phyloP scores from a whole-genome alignment of 1,140 invertebrate genomes.

The Pseudomyrmex pallidus region DNA sequence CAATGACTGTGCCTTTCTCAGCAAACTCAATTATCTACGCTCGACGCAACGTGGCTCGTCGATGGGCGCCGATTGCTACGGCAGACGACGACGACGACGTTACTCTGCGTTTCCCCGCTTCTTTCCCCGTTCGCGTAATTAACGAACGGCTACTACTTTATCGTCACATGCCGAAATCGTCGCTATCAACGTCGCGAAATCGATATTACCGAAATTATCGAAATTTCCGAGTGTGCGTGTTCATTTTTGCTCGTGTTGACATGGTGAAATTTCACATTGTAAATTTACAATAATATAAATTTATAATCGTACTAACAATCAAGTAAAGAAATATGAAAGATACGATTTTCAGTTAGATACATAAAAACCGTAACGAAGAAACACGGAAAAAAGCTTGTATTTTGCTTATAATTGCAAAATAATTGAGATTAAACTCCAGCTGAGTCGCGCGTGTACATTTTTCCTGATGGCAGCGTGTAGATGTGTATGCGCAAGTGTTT shows the following conservation, averaged over 20 bases:
- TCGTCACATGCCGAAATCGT: slow-evolving; percentile 49
- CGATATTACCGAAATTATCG: not conserved
- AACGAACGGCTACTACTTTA: slow-evolving; percentile 19
- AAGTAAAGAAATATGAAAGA: not conserved
- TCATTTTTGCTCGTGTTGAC: too few species aligned
- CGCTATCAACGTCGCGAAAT: slow-evolving; percentile 13
- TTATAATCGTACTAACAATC: not conserved
- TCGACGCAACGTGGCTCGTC: not conserved
- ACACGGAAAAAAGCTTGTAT: not conserved
- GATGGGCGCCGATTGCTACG: slow-evolving; percentile 2
- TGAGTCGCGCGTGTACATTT: not conserved
- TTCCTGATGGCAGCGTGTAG: slow-evolving; percentile 11
- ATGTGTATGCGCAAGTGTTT: not conserved
- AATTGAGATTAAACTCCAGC: slow-evolving; percentile 32
- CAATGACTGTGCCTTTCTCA: slow-evolving; percentile 15
- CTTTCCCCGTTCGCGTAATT: slow-evolving; percentile 25
- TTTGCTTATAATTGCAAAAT: slow-evolving; percentile 9
- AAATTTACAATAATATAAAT: not conserved
- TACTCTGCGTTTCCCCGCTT: not conserved
- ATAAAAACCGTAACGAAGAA: too few species aligned
- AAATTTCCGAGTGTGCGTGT: too few species aligned
- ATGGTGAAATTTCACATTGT: not conserved
- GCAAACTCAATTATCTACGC: slow-evolving; percentile 34
- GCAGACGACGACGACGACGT: not conserved
- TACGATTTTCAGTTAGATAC: too few species aligned